phyloP scores from a whole-genome alignment of 2,797 vertebrate genomes.

The Hipposideros larvatus region DNA sequence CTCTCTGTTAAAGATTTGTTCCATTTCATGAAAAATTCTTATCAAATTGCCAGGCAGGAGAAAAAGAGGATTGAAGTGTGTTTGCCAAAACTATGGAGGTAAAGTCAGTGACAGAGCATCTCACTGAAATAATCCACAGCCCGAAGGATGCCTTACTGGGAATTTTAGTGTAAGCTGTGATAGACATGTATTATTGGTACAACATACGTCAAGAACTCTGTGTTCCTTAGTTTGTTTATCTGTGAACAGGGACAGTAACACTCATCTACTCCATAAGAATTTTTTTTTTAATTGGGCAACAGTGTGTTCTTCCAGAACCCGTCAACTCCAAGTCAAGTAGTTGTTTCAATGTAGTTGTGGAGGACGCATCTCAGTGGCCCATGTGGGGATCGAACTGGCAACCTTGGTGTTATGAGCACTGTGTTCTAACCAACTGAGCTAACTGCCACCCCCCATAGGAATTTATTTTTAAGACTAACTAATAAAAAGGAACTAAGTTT shows the following conservation, averaged over 20 bases:
- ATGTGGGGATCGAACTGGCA: too few species aligned
- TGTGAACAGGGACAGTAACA: background rate
- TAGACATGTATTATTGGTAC: background rate
- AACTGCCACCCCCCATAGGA: background rate
- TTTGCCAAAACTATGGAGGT: background rate
- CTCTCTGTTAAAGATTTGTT: background rate
- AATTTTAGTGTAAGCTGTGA: background rate
- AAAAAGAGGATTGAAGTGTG: background rate
- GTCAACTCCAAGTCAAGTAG: too few species aligned
- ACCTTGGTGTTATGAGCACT: too few species aligned
- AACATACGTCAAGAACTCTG: accelerated
- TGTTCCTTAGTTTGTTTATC: background rate
- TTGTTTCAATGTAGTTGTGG: too few species aligned
- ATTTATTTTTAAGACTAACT: slow-evolving; percentile 49
- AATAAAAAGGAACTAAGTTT: background rate
- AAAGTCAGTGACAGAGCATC: background rate
- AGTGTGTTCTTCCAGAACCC: too few species aligned
- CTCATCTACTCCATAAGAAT: background rate
- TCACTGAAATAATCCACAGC: background rate
- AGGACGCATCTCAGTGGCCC: too few species aligned
- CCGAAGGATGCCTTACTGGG: background rate
- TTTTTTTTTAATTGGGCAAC: background rate
- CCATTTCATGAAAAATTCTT: background rate
- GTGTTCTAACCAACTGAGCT: too few species aligned
- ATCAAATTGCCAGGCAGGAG: background rate